phyloP scores from a whole-genome alignment of 2,888 invertebrate species.

The Hydrotaea cyrtoneurina region DNA sequence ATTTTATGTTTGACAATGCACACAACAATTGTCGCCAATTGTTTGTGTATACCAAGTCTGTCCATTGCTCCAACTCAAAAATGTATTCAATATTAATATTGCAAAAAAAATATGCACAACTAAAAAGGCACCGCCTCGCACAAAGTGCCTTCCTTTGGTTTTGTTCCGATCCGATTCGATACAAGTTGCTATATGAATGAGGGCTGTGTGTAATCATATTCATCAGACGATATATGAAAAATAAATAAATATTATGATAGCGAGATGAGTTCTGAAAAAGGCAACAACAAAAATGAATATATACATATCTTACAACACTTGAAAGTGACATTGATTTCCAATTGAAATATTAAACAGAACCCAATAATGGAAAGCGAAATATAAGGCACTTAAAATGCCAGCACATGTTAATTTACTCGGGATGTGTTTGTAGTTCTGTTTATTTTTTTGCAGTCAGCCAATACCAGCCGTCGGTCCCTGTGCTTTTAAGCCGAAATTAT shows the following conservation, averaged over 20 bases:
- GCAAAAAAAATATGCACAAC: constrained; percentile 4
- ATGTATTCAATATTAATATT: background rate
- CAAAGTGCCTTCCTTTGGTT: background rate
- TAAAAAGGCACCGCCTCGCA: constrained; percentile 28
- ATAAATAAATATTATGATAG: background rate
- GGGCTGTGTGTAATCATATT: background rate
- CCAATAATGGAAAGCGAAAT: background rate
- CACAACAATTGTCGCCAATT: constrained; percentile 22
- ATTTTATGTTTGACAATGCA: constrained; percentile 29
- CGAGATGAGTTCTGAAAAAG: no score
- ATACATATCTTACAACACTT: background rate
- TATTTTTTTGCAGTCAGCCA: no score
- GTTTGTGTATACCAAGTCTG: background rate
- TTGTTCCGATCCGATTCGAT: background rate
- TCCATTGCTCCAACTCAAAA: constrained; percentile 7
- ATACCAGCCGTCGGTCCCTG: background rate
- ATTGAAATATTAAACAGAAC: constrained; percentile 30
- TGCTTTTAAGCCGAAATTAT: no score
- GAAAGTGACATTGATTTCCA: constrained; percentile 61
- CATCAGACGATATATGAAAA: background rate
- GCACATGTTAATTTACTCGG: constrained; percentile 1
- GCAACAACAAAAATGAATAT: background rate
- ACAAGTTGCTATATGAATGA: background rate
- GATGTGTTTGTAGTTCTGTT: no score
- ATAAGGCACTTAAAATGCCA: background rate